These are phyloP conservation scores for Xestobium rufovillosum DNA, from an alignment of 2,888 invertebrate species.

Conservation along the genomic window DNA sequence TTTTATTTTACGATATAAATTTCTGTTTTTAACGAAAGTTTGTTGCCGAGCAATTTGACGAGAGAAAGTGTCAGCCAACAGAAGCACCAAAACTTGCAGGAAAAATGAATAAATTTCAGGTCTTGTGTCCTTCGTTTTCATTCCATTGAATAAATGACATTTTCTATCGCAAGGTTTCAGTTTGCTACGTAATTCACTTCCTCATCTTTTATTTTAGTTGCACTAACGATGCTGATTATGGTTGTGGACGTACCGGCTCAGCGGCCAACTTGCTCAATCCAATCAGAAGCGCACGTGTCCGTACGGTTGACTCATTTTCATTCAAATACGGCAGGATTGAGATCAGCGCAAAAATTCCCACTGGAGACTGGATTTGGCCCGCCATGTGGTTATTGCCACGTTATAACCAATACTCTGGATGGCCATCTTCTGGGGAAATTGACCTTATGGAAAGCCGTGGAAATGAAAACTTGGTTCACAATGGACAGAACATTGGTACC, in stretches of 20 bases:
- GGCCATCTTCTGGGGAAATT: slow-evolving; percentile 68
- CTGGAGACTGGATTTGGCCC: slow-evolving; percentile 66
- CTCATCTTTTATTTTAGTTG: too few species aligned
- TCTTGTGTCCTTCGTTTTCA: too few species aligned
- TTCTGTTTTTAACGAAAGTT: too few species aligned
- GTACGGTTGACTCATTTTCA: slow-evolving; percentile 53
- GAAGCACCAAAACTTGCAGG: too few species aligned
- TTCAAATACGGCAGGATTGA: slow-evolving; percentile 59
- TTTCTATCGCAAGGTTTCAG: too few species aligned
- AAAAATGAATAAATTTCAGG: too few species aligned
- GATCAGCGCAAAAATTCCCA: slow-evolving; percentile 58
- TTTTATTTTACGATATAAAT: too few species aligned
- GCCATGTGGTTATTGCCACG: slow-evolving; percentile 66
- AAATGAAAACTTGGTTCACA: slow-evolving; percentile 41
- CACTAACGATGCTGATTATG: slow-evolving; percentile 50
- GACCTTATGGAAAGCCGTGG: slow-evolving; percentile 62
- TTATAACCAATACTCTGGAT: slow-evolving; percentile 55
- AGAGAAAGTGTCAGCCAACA: too few species aligned
- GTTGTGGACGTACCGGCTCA: slow-evolving; percentile 50
- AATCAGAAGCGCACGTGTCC: slow-evolving; percentile 52
- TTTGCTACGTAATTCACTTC: too few species aligned
- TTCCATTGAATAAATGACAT: too few species aligned
- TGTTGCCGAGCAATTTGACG: too few species aligned
- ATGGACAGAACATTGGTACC: slow-evolving; percentile 50
- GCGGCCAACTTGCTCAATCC: slow-evolving; percentile 36